Evolutionary conservation across 2,113 vertebrate genomes (phyloP).

Genomic region (Mobula hypostoma): DNA sequence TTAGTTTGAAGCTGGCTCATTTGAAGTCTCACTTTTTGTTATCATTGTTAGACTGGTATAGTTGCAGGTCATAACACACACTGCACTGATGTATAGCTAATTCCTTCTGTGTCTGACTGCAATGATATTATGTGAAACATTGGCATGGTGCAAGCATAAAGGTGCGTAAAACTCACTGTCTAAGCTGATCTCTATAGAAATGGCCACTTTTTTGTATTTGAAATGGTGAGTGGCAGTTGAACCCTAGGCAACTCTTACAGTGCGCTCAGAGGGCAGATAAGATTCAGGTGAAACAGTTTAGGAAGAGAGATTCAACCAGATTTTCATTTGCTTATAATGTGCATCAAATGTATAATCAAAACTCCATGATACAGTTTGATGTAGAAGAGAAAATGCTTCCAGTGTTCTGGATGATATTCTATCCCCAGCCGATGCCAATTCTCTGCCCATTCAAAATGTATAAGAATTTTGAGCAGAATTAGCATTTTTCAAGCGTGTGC

Average conservation of each 20-base stretch:
- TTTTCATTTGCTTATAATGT: not conserved
- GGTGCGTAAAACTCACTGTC: not conserved
- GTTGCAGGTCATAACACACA: not conserved
- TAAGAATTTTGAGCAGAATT: not conserved
- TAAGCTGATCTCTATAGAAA: not conserved
- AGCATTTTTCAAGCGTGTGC: no score
- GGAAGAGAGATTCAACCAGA: not conserved
- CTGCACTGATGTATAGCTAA: not conserved
- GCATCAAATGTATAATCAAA: not conserved
- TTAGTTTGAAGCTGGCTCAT: not conserved
- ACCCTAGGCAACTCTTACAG: not conserved
- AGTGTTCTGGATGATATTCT: not conserved
- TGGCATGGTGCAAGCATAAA: not conserved
- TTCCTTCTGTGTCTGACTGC: not conserved
- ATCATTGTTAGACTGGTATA: not conserved
- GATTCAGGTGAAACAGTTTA: not conserved
- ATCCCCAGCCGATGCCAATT: not conserved
- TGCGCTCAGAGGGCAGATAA: not conserved
- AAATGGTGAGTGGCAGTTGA: not conserved
- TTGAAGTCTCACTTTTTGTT: not conserved
- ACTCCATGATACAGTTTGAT: not conserved
- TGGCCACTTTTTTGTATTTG: not conserved
- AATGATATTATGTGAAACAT: not conserved
- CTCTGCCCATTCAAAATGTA: not conserved
- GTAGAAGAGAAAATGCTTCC: not conserved